Base-by-base conservation (phyloP, 2,797 vertebrate species). In the Onychomys arenicola region DNA sequence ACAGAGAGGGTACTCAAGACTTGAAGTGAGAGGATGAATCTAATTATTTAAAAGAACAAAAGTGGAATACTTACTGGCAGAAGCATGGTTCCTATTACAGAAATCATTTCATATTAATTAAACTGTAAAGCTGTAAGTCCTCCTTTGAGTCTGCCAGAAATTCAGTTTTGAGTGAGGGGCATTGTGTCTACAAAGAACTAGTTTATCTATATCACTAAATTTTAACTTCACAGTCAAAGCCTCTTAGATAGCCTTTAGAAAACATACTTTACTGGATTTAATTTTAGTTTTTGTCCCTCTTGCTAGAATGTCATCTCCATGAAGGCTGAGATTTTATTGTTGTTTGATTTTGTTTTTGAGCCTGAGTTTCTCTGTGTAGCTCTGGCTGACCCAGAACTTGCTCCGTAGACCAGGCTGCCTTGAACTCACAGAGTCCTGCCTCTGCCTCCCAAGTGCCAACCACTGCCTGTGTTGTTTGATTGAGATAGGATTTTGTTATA, bases 1-100 rank as follows among this genome's bases (percentile, higher is more conserved):
- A 87, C 87, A 27, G 63, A 32, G 2, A 87, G 67, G 49, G 27
- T 67, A 40, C 57, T 80, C 17, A 87, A 88, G 55, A 21, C 55
- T 94, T 77, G 73, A 63, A 83, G 77, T 71, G 61, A 71, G 43
- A 93, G 63, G 16, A 71, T 14, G 13, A 29, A 23, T 77, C 32
- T 81, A 27, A 59, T 83, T 32, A 69, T 25, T 95, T 95, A 73
- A 97, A 65, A 94, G 91, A 96, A 43, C 59, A 96, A 92, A 69
- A 59, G 17, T 12, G 34, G 94, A 95, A 59, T 91, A 37, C 69
- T 91, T 94, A 55, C n/a, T 97, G 43, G 17, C 27, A 67, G 49
- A 92, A 88, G 71, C 59, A 40, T 40, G 25, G 37, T 93, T 92
- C 84, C 76, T 87, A 40, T 87, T 91, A 57, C n/a, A 16, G 77